Evolutionary conservation across 2,113 vertebrate species (phyloP).

Genomic region (Sinosuthora webbiana): DNA sequence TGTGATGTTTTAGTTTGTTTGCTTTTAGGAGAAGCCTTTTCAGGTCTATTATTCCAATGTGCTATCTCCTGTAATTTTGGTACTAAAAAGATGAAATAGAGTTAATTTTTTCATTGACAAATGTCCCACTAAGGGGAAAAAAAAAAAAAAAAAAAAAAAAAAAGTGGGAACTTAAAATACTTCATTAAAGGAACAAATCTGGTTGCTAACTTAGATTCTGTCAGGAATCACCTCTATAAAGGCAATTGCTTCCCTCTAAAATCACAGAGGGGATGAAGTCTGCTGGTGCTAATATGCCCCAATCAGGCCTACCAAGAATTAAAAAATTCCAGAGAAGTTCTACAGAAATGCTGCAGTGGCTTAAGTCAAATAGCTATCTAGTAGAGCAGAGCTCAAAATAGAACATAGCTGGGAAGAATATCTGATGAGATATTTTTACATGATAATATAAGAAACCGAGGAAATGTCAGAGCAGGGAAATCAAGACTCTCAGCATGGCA

Average conservation of each 20-base stretch:
- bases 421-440: slow-evolving; percentile 13
- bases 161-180: neutral
- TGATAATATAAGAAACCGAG: neutral
- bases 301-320: neutral
- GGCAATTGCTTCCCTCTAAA: neutral
- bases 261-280: neutral
- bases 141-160: neutral
- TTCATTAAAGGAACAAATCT: neutral
- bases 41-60: neutral
- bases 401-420: neutral
- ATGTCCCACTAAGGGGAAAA: neutral
- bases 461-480: neutral
- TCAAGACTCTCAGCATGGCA: neutral
- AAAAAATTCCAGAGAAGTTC: neutral
- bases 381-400: slow-evolving; percentile 29
- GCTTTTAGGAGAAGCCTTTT: neutral
- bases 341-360: neutral
- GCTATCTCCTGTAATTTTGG: neutral
- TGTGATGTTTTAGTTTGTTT: neutral
- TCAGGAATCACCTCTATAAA: neutral
- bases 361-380: neutral
- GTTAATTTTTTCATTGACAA: neutral
- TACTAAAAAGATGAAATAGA: neutral
- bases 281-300: neutral
- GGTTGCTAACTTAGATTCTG: neutral